Evolutionary conservation across 2,113 vertebrate genomes (phyloP), one percentile per base, ranked within the genome.

Genomic region (Paratilapia polleni): DNA sequence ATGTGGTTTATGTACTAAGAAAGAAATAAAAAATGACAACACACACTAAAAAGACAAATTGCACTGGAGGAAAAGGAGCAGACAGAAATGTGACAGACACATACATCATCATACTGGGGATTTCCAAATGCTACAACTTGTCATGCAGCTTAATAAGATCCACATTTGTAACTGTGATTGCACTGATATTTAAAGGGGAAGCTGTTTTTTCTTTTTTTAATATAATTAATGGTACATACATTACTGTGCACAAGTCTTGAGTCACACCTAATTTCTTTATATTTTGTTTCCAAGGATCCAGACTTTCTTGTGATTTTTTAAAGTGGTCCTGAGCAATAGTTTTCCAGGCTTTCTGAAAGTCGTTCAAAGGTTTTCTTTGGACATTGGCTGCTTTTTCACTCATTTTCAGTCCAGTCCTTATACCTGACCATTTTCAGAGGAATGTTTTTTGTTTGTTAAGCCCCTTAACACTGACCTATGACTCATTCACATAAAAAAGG

Each of bases 1-100:
- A 22, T 36, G 22, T 70, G 17, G 38, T 56, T 60, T 66, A 52
- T 41, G 54, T 73, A 58, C 62, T 20, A 28, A 41, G 56, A 19
- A 47, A 28, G 64, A 61, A 61, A 34, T 26, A 49, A 52, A 61
- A 49, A 62, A 84, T 52, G 54, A 66, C 12, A 57, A 64, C 15
- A 24, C 64, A 54, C 13, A 43, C 17, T 26, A 57, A 70, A 52
- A 70, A 49, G 66, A 68, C 22, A 36, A 66, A 57, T 26, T 49
- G 38, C 41, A 26, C 14, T 66, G 31, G 11, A 15, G 19, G 41
- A 5, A 38, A 0, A 34, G 14, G 13, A n/a, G 77, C 34, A 57
- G 73, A 82, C 56, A 59, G 31, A 79, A 76, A 88, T 62, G 77
- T 66, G 75, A 66, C 76, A 77, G 28, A 76, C 24, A 1, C 66